Percentiles rank a stretch among this genome's conserved stretches.
Conservation (phyloP, 2,797 vertebrate species). For the Chaetophractus vellerosus region DNA sequence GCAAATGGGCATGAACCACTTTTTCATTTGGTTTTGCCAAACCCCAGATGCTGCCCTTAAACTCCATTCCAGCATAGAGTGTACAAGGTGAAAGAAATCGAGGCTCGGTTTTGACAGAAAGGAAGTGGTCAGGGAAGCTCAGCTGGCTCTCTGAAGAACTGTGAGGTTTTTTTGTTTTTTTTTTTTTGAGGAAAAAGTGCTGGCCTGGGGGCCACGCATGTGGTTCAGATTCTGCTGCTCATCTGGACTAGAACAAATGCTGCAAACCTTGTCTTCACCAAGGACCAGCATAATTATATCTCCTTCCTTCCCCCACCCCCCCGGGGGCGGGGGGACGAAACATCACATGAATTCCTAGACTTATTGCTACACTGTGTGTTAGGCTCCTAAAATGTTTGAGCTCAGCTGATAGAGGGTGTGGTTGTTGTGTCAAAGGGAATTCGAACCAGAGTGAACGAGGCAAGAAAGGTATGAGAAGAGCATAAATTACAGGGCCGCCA, state of each 20-base stretch:
- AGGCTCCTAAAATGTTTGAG: slow-evolving; percentile 28
- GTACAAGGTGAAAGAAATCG: background rate
- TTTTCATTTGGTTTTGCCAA: background rate
- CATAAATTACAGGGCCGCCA: background rate
- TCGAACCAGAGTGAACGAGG: background rate
- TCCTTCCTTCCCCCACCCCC: background rate
- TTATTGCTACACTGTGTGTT: background rate
- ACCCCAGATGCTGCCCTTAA: background rate
- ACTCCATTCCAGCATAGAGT: background rate
- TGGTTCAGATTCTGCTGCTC: background rate
- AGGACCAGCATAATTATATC: background rate
- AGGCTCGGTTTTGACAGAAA: background rate
- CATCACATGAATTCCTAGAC: background rate
- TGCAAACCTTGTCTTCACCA: slow-evolving; percentile 12
- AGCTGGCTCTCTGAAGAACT: background rate
- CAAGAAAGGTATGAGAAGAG: background rate
- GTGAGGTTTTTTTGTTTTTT: too few relatives aligned
- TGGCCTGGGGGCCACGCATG: background rate
- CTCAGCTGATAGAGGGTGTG: background rate
- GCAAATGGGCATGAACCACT: background rate
- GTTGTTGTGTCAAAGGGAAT: too few relatives aligned
- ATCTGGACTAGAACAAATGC: background rate
- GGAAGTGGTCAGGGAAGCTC: background rate
- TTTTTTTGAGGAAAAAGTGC: background rate
- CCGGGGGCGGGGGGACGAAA: too few relatives aligned